These are phyloP conservation scores for Morus bassanus DNA, from an alignment of 2,797 vertebrate genomes.

Conservation along the genomic window DNA sequence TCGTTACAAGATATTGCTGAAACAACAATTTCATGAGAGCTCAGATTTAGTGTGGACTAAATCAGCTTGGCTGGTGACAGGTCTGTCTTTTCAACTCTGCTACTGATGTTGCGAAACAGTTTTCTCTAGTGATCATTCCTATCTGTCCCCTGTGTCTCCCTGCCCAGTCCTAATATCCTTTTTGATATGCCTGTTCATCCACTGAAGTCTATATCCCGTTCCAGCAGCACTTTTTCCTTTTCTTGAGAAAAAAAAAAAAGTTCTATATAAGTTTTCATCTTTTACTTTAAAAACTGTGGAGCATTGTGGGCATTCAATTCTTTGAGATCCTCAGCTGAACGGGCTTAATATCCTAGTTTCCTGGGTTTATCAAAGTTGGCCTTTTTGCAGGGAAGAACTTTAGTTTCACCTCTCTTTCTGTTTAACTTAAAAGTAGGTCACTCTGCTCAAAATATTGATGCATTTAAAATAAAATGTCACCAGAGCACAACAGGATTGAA, in stretches of 20 bases:
- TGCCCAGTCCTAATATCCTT: neutral
- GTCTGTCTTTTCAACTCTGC: neutral
- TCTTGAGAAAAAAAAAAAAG: neutral
- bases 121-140: neutral
- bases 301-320: neutral
- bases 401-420: neutral
- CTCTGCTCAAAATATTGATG: neutral
- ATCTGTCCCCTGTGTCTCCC: rapidly evolving
- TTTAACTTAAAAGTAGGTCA: neutral
- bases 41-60: neutral
- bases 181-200: neutral
- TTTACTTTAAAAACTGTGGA: neutral
- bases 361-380: neutral
- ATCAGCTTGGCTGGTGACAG: neutral
- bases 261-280: neutral
- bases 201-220: neutral
- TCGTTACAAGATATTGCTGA: neutral
- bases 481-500: neutral
- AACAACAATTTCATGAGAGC: neutral
- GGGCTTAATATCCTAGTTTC: neutral
- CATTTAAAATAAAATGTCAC: neutral
- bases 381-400: neutral
- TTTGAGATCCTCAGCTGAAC: neutral
- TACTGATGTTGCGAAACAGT: neutral
- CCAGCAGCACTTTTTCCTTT: rapidly evolving